Evolutionary conservation across 2,113 vertebrate genomes (phyloP).

Genomic region (Notarius quadriscutis): DNA sequence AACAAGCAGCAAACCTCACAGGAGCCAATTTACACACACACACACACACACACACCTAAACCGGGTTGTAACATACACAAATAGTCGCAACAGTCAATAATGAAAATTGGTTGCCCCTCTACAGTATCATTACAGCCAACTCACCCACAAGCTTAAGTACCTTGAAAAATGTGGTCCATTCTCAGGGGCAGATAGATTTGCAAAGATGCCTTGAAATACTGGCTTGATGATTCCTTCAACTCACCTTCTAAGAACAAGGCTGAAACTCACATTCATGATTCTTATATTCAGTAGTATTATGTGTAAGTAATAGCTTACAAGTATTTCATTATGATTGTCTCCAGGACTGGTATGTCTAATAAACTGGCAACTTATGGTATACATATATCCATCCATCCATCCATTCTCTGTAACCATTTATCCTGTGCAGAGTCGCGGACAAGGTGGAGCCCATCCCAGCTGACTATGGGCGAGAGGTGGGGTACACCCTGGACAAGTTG

Average conservation of each 20-base stretch:
- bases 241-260: not conserved
- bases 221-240: not conserved
- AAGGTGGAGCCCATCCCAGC: too few relatives aligned
- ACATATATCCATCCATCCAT: not conserved
- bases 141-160: constrained; percentile 72
- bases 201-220: constrained; percentile 55
- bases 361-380: not conserved
- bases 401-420: too few relatives aligned
- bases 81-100: constrained; percentile 98
- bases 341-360: not conserved
- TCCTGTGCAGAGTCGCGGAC: too few relatives aligned
- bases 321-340: not conserved
- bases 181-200: constrained; percentile 70
- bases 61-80: constrained; percentile 67
- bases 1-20: constrained; percentile 85
- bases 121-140: constrained; percentile 83
- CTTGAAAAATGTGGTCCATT: constrained; percentile 81
- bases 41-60: not conserved
- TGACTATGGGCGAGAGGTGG: too few relatives aligned
- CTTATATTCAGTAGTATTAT: not conserved
- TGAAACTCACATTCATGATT: not conserved
- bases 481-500: too few relatives aligned
- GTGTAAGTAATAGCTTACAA: not conserved
- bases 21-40: constrained; percentile 88
- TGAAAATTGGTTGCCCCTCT: constrained; percentile 92